Base-by-base conservation (phyloP, 2,888 invertebrate genomes). In the Byasa hedistus region DNA sequence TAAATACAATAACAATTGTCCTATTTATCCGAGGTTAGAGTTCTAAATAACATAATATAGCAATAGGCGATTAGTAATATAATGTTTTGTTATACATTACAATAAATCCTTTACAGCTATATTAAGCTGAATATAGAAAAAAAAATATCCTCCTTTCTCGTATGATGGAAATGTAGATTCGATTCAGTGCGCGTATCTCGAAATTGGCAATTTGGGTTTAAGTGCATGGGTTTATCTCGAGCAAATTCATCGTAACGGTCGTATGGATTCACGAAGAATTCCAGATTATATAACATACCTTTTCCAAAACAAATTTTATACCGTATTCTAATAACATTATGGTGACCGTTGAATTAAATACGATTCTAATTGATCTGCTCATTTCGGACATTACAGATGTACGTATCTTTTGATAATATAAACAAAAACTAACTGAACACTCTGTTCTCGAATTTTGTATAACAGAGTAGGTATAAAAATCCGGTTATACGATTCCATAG, bases 171-270 rank as follows among this genome's bases (percentile, higher is more conserved):
- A 66, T 63, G 66, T 66, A 63, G 62, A 63, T 66, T 66, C 66
- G 63, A 66, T 66, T 58, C 66, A 23, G 62, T 62, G 36, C 66
- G 59, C 66, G 66, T 63, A 48, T 66, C 63, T 59, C 63, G 66
- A 58, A 62, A 66, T 66, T 66, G 66, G 32, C 62, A 66, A 66
- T 66, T 66, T 66, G 62, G 66, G 59, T 66, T 66, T 66, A 66
- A 66, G 63, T 66, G 66, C 66, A 63, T 55, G 63, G 66, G 58
- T 66, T 66, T 63, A 66, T 63, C 66, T 62, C 62, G 58, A 63
- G 62, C 58, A 59, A 66, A 63, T 66, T 66, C 63, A 59, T 63
- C 66, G 58, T 55, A 58, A 62, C 57, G 66, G 23, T 66, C 61
- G 61, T 65, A 57, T 36, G 66, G 52, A 54, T 57, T 65, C 54